Base-by-base conservation (phyloP, 2,113 vertebrate genomes). In the Chlorocebus sabaeus region DNA sequence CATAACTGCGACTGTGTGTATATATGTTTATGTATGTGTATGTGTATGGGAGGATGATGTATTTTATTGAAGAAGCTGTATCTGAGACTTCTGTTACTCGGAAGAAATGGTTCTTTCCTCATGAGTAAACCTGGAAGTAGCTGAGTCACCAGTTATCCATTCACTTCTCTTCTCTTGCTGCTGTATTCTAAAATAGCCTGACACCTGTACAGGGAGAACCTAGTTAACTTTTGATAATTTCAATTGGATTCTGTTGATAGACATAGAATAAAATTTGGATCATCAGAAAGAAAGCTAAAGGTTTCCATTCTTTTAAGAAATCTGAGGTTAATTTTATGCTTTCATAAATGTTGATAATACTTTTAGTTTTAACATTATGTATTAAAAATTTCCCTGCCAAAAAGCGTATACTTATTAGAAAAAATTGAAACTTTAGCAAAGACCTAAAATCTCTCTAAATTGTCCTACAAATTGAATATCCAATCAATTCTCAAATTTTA, bases 141-240 rank as follows among this genome's bases (percentile, higher is more conserved):
- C 38, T 52, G 59, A 88, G 59, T 96, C 82, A 93, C 50, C 81
- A 96, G 68, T 55, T 88, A 96, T 45, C 93, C 86, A 97, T 91
- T 94, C 10, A 91, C 81, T 83, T 79, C n/a, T 75, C 76, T 81
- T 95, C 38, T 80, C 68, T 81, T 95, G 27, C 82, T 55, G 93
- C 48, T 93, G n/a, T 88, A 32, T 45, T 35, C 61, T 91, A 83
- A 93, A 91, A 94, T 94, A 91, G 64, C 48, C n/a, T 87, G 68
- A 67, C 35, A 91, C 67, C 84, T 88, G 38, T 82, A 2, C 10
- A 25, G n/a, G 27, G 72, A 95, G 59, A 85, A 13, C 61, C 59
- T 81, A 40, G 8, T 61, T 86, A 78, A 30, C 1, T 2, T 75
- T 48, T 95, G 73, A 90, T 76, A 68, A 22, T 90, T 95, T 87